phyloP scores from a whole-genome alignment of 2,797 vertebrate species.

The Anableps anableps region DNA sequence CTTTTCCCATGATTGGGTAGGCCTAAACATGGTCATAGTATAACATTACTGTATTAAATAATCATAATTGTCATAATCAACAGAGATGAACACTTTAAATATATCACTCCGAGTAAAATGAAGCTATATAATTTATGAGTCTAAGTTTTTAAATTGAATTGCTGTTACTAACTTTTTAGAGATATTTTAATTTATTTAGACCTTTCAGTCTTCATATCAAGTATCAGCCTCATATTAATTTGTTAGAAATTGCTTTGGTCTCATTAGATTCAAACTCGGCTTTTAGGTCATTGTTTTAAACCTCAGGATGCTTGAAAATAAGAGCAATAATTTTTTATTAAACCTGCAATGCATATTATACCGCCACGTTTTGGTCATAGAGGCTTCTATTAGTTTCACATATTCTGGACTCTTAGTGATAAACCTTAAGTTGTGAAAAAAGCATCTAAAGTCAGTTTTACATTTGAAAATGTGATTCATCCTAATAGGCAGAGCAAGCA shows the following conservation, averaged over 20 bases:
- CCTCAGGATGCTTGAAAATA: background rate
- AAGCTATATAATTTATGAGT: background rate
- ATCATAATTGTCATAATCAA: background rate
- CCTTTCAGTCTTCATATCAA: background rate
- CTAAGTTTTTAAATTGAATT: background rate
- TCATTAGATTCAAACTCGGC: background rate
- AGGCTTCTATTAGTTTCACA: slow-evolving; percentile 20
- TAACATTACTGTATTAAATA: background rate
- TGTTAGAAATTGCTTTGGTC: background rate
- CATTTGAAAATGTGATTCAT: slow-evolving; percentile 18
- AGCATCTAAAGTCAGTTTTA: slow-evolving; percentile 30
- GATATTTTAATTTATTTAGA: background rate
- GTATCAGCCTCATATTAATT: background rate
- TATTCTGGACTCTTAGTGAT: slow-evolving; percentile 53
- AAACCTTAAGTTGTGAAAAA: slow-evolving; percentile 21
- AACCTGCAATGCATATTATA: slow-evolving; percentile 20
- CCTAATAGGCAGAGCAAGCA: slow-evolving; percentile 27
- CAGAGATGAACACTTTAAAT: background rate
- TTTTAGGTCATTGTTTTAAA: background rate
- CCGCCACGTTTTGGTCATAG: slow-evolving; percentile 10
- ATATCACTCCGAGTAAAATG: too few relatives aligned
- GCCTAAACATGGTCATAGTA: background rate
- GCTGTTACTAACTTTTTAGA: background rate
- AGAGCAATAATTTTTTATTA: slow-evolving; percentile 16
- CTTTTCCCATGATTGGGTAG: background rate